phyloP scores from a whole-genome alignment of 2,797 vertebrate genomes.

The Myotis pilosus region DNA sequence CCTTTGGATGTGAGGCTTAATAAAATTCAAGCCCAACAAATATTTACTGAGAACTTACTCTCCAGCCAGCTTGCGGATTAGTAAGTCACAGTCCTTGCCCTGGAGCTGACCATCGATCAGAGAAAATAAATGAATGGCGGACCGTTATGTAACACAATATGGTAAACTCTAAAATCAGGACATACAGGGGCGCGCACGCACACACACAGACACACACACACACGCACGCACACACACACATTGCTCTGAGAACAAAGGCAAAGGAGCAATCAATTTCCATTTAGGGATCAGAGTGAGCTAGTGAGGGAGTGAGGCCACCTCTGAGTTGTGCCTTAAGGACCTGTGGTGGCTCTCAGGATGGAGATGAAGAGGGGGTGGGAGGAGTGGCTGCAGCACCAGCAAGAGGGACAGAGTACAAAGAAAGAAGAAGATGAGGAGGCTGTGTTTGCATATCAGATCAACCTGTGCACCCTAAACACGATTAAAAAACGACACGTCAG shows the following conservation, averaged over 20 bases:
- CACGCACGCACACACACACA: neutral
- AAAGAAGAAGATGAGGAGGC: neutral
- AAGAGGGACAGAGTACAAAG: neutral
- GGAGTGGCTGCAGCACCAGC: neutral
- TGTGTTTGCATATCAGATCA: neutral
- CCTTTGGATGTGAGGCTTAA: constrained; percentile 55
- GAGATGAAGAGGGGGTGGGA: neutral
- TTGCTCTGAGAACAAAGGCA: neutral
- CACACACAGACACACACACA: neutral
- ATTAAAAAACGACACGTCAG: neutral
- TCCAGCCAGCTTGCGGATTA: neutral
- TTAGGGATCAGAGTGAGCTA: neutral
- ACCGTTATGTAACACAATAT: neutral
- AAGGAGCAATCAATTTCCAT: neutral
- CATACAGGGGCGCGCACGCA: too few species aligned
- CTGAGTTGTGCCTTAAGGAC: neutral
- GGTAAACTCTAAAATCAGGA: constrained; percentile 5
- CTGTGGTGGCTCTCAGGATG: neutral
- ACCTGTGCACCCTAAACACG: neutral
- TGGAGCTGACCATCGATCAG: neutral
- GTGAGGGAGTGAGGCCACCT: neutral
- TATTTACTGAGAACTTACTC: constrained; percentile 50
- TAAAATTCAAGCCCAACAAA: constrained; percentile 58
- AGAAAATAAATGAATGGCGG: neutral
- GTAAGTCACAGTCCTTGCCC: neutral